These are phyloP conservation scores for Aselliscus stoliczkanus DNA, from an alignment of 2,797 vertebrate species.

Conservation along the genomic window DNA sequence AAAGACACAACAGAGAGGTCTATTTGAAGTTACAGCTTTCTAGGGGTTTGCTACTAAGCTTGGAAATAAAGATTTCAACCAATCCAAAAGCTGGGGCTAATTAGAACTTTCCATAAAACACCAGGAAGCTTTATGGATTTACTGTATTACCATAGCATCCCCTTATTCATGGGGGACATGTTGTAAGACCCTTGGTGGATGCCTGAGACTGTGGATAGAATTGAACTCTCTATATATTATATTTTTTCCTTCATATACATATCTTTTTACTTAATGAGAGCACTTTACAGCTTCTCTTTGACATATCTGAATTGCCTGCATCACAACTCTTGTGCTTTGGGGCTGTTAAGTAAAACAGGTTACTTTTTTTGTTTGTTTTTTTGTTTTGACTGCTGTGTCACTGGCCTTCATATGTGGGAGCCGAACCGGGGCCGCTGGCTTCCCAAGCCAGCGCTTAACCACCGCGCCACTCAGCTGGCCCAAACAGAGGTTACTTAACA, in stretches of 20 bases:
- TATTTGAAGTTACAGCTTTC: conserved; percentile 37
- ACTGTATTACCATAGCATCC: neutral
- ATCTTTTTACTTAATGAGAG: neutral
- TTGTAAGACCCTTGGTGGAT: neutral
- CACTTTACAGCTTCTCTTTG: neutral
- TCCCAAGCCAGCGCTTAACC: too few relatives aligned
- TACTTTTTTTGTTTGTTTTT: too few relatives aligned
- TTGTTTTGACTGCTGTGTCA: too few relatives aligned
- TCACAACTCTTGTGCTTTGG: neutral
- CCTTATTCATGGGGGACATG: neutral
- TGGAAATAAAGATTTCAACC: conserved; percentile 53
- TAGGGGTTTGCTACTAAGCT: neutral
- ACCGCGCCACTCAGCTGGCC: too few relatives aligned
- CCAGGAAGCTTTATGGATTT: conserved; percentile 38
- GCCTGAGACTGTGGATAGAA: neutral
- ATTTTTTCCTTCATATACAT: neutral
- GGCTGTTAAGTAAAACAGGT: neutral
- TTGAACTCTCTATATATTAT: neutral
- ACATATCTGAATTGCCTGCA: neutral
- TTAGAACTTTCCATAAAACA: conserved; percentile 24
- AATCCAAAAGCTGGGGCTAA: conserved; percentile 34
- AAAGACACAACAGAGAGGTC: neutral
- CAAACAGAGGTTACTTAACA: neutral
- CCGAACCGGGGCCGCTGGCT: too few relatives aligned
- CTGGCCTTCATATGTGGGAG: too few relatives aligned